A percentile compares a stretch with the other conserved stretches of the same genome.
phyloP scores from a whole-genome alignment of 2,888 invertebrate genomes.

The Pristionchus japonicus region DNA sequence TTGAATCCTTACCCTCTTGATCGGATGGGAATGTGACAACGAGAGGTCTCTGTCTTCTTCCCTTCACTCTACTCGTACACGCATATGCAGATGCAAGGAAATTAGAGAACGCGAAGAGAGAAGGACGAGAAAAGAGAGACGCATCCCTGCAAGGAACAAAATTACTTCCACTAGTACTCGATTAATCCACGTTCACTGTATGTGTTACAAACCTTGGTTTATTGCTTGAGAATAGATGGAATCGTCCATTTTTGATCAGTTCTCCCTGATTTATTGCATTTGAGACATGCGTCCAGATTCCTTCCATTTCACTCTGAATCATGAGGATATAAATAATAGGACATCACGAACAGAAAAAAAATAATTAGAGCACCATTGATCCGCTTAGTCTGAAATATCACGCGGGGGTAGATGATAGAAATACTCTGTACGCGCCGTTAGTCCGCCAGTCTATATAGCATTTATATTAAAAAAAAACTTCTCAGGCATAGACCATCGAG shows the following conservation, averaged over 20 bases:
- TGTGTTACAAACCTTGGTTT: conserved; percentile 42
- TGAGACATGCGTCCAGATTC: conserved; percentile 56
- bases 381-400: too few species aligned
- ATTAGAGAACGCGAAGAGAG: conserved; percentile 36
- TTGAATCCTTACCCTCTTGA: conserved; percentile 46
- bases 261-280: conserved; percentile 61
- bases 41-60: conserved; percentile 52
- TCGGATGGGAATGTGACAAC: conserved; percentile 58
- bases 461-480: too few species aligned
- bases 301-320: conserved; percentile 51
- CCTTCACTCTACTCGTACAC: neutral
- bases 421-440: too few species aligned
- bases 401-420: too few species aligned
- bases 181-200: neutral
- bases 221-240: conserved; percentile 50
- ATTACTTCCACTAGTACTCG: neutral
- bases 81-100: conserved; percentile 35
- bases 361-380: too few species aligned
- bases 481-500: too few species aligned
- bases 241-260: conserved; percentile 56
- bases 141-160: neutral
- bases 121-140: neutral
- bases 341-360: too few species aligned
- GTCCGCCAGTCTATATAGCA: too few species aligned
- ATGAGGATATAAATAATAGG: too few species aligned